Percentiles rank a stretch among this genome's conserved stretches.
Conservation (phyloP, 1,140 invertebrate genomes). For the Eubasilissa regina region DNA sequence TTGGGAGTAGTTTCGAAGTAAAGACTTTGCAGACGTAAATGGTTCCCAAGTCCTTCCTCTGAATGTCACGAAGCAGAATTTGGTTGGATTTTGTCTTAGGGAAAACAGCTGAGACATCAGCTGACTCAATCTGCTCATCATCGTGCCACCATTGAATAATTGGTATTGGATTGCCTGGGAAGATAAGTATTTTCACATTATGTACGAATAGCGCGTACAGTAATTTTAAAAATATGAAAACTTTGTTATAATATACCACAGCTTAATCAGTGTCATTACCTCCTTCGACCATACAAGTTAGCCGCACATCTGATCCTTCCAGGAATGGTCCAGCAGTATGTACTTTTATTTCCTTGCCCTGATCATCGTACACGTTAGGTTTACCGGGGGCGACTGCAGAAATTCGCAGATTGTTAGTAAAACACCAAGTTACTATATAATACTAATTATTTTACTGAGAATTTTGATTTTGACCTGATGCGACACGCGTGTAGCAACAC, state of each 20-base stretch:
- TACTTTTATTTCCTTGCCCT: slow-evolving; percentile 78
- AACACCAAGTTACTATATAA: no score
- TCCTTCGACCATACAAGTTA: slow-evolving; percentile 89
- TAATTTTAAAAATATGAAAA: no score
- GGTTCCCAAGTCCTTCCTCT: slow-evolving; percentile 48
- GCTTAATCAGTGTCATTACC: slow-evolving; percentile 75
- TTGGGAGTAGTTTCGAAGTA: slow-evolving; percentile 44
- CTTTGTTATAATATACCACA: no score
- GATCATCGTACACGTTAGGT: slow-evolving; percentile 86
- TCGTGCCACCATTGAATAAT: slow-evolving; percentile 51
- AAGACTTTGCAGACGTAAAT: slow-evolving; percentile 48
- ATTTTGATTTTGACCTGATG: no score
- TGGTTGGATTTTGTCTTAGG: slow-evolving; percentile 49
- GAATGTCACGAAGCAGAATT: slow-evolving; percentile 44
- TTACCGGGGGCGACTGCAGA: slow-evolving; percentile 86
- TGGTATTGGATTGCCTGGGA: slow-evolving; percentile 46
- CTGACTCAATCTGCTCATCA: slow-evolving; percentile 45
- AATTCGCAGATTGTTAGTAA: slow-evolving; percentile 46
- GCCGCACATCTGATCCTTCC: slow-evolving; percentile 84
- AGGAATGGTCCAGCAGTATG: slow-evolving; percentile 86
- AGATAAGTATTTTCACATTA: not conserved
- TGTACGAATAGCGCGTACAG: no score
- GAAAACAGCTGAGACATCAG: slow-evolving; percentile 43
- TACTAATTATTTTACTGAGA: no score
- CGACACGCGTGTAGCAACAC: no score